These are phyloP conservation scores for Stenotaenia linearis DNA, from an alignment of 2,888 invertebrate genomes.

Conservation along the genomic window DNA sequence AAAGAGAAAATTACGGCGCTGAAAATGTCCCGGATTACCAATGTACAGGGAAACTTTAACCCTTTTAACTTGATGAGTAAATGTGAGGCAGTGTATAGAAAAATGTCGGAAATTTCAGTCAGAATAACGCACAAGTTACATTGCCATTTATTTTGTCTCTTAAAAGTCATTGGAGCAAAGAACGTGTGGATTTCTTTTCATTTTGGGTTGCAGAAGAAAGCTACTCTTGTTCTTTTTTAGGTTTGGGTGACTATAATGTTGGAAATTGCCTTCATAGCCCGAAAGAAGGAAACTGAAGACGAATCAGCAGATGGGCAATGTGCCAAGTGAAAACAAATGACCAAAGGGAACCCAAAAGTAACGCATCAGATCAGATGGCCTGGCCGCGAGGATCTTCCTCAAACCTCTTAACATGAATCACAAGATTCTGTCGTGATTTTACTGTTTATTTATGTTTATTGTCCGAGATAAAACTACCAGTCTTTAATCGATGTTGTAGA, in stretches of 20 bases:
- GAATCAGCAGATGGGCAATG: neutral
- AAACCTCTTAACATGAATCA: slow-evolving; percentile 15
- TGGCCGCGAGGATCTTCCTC: slow-evolving; percentile 7
- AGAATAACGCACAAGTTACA: neutral
- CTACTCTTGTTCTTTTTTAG: neutral
- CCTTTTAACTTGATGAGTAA: too few species aligned
- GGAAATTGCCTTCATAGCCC: slow-evolving; percentile 8
- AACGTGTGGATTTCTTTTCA: neutral
- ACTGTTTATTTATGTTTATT: neutral
- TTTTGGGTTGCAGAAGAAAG: neutral
- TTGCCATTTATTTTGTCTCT: neutral
- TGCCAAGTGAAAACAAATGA: slow-evolving; percentile 13
- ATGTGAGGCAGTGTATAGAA: too few species aligned
- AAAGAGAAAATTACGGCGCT: neutral
- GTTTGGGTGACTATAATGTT: slow-evolving; percentile 8
- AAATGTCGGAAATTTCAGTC: neutral
- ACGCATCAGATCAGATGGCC: slow-evolving; percentile 19
- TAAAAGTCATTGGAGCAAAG: neutral
- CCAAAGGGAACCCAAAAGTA: slow-evolving; percentile 10
- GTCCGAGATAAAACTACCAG: neutral
- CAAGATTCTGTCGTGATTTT: slow-evolving; percentile 12
- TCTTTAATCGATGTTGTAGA: slow-evolving; percentile 8
- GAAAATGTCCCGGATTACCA: neutral
- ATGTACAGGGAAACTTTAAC: too few species aligned
- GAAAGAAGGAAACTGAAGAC: slow-evolving; percentile 14